These are phyloP conservation scores for Thaleichthys pacificus DNA, from an alignment of 2,797 vertebrate species.

Conservation along the genomic window DNA sequence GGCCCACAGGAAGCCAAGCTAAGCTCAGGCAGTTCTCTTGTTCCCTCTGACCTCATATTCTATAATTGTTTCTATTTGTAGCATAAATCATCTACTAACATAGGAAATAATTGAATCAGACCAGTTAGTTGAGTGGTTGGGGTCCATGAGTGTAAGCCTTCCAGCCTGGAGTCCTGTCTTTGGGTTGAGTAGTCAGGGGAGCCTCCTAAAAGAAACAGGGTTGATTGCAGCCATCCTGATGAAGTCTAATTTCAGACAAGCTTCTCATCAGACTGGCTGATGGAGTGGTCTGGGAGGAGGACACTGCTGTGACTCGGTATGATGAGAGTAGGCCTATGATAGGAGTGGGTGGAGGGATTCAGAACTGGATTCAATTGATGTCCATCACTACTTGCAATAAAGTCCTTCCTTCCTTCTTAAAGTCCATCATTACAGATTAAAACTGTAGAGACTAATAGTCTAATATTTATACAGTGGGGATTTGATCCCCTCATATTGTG, in stretches of 20 bases:
- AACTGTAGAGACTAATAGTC: not conserved
- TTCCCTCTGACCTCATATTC: not conserved
- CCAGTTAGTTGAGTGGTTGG: not conserved
- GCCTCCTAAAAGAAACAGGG: not conserved
- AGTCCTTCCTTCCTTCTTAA: too few relatives aligned
- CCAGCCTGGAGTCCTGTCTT: not conserved
- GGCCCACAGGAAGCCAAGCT: too few relatives aligned
- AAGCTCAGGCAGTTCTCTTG: not conserved
- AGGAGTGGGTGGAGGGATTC: not conserved
- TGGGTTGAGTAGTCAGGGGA: not conserved
- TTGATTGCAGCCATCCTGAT: slow-evolving; percentile 9
- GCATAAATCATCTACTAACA: slow-evolving; percentile 20
- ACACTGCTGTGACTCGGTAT: slow-evolving; percentile 9
- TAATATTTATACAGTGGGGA: not conserved
- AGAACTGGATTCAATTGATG: not conserved
- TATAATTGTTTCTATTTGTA: slow-evolving; percentile 4
- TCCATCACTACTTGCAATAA: not conserved
- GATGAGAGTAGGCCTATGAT: not conserved
- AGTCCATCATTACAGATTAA: too few relatives aligned
- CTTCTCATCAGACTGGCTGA: slow-evolving; percentile 8
- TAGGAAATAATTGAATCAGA: slow-evolving; percentile 24
- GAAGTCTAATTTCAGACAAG: slow-evolving; percentile 13
- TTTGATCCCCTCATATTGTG: not conserved
- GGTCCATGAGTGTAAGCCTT: not conserved
- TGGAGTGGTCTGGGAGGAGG: slow-evolving; percentile 7